Base-by-base conservation (phyloP, 2,888 invertebrate species). In the Synergus japonicus region DNA sequence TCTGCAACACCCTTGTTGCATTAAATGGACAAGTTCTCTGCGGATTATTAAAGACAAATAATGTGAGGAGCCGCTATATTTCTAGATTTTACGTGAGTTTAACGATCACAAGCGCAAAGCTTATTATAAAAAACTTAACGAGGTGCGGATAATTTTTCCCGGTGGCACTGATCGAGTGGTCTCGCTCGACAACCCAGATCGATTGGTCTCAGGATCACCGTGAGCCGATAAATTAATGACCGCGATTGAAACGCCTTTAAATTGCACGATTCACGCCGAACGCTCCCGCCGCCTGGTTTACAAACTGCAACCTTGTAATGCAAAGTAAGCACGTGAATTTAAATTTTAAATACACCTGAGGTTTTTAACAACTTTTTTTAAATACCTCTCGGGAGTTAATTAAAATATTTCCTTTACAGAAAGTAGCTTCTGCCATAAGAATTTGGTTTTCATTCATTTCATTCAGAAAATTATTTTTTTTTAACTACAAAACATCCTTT, bases 81-180 rank as follows among this genome's bases (percentile, higher is more conserved):
- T 73, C n/a, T 73, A 37, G 37, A 73, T 73, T 73, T 82, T 81
- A 82, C 41, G 81, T 67, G 49, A 64, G 41, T 78, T 84, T 84
- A 84, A 83, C 79, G 80, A 82, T 81, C 76, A 69, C 73, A 78
- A 79, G 63, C 78, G 67, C 58, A 76, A 66, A 18, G 37, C 63
- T 80, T 58, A 49, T 78, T 76, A 54, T 37, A 41, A 73, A 80
- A 81, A 66, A 79, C 73, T 80, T 84, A 84, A 84, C 78, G 81
- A 83, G 76, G 78, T 76, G 81, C 46, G 76, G 79, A 81, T 78
- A 76, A 82, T 78, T 76, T 80, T 58, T 54, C 37, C 73, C 54
- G 37, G 73, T 73, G 73, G 73, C 73, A 73, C 63, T 73, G 73
- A 73, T 73, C 73, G 73, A 73, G 73, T 41, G 73, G 73, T 73